These are phyloP conservation scores for Morpho helenor DNA, from an alignment of 2,888 invertebrate genomes.

Conservation along the genomic window DNA sequence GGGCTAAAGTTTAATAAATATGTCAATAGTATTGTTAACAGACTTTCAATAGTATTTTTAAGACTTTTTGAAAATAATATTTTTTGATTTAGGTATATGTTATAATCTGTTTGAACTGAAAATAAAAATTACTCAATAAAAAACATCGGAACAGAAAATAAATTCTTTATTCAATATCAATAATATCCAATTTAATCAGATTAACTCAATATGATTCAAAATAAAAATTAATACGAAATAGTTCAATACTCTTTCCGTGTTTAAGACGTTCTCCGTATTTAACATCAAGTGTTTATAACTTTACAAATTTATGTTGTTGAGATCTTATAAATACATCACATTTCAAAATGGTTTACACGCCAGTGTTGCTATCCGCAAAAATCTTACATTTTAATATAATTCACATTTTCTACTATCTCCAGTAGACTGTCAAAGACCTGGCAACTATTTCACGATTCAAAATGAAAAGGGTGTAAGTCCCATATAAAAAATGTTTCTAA, in stretches of 20 bases:
- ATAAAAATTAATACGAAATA: conserved; percentile 36
- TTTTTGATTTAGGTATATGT: too few relatives aligned
- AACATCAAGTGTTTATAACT: conserved; percentile 8
- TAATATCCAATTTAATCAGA: conserved; percentile 74
- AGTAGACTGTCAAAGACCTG: conserved; percentile 15
- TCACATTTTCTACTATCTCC: background rate
- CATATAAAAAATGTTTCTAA: conserved; percentile 49
- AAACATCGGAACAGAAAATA: conserved; percentile 67
- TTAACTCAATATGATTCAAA: conserved; percentile 52
- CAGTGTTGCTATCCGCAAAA: conserved; percentile 48
- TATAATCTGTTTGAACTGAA: too few relatives aligned
- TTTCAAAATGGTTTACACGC: conserved; percentile 48
- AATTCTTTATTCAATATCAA: conserved; percentile 74
- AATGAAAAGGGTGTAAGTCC: conserved; percentile 45
- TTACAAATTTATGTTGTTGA: conserved; percentile 45
- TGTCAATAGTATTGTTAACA: too few relatives aligned
- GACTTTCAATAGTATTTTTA: too few relatives aligned
- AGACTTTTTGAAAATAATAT: too few relatives aligned
- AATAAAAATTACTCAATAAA: conserved; percentile 32
- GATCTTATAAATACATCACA: conserved; percentile 73
- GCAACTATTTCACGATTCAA: conserved; percentile 26
- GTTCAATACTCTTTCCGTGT: conserved; percentile 30
- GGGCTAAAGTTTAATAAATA: too few relatives aligned
- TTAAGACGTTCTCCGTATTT: conserved; percentile 20
- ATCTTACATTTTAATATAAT: background rate